These are phyloP conservation scores for Hepsetus odoe DNA, from an alignment of 2,113 vertebrate genomes.

Conservation along the genomic window DNA sequence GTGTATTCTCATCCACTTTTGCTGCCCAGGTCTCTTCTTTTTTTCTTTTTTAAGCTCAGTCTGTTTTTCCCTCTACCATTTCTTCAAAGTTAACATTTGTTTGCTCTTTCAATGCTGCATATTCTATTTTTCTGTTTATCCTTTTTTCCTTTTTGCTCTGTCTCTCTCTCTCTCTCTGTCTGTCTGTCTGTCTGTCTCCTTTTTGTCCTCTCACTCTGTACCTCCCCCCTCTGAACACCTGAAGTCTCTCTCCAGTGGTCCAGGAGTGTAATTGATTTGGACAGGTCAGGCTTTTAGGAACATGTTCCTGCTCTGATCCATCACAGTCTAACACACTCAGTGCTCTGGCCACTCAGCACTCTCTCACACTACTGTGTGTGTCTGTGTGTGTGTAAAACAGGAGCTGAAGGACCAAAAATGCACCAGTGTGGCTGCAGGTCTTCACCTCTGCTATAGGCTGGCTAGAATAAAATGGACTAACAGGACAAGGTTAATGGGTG, in stretches of 20 bases:
- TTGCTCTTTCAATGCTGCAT: not conserved
- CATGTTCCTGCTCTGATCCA: constrained; percentile 17
- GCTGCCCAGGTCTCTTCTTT: too few relatives aligned
- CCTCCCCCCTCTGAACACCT: constrained; percentile 15
- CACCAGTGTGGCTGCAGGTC: too few relatives aligned
- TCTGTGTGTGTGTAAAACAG: not conserved
- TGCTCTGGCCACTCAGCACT: not conserved
- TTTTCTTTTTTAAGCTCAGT: not conserved
- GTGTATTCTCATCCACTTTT: not conserved
- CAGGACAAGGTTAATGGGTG: too few relatives aligned
- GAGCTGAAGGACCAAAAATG: too few relatives aligned
- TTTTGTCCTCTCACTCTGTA: not conserved
- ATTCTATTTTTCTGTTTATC: not conserved
- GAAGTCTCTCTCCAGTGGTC: constrained; percentile 20
- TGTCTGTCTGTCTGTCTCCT: not conserved
- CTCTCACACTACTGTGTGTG: not conserved
- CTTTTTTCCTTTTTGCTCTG: not conserved
- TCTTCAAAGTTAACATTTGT: too few relatives aligned
- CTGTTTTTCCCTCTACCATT: not conserved
- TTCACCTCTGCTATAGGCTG: too few relatives aligned
- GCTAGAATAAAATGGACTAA: too few relatives aligned
- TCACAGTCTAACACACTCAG: not conserved
- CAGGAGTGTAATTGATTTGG: constrained; percentile 35
- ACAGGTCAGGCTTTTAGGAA: constrained; percentile 49
- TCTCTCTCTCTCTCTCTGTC: not conserved